Percentiles rank a stretch among this genome's conserved stretches.
phyloP scores from a whole-genome alignment of 2,888 invertebrate genomes.

The Acronicta psi region DNA sequence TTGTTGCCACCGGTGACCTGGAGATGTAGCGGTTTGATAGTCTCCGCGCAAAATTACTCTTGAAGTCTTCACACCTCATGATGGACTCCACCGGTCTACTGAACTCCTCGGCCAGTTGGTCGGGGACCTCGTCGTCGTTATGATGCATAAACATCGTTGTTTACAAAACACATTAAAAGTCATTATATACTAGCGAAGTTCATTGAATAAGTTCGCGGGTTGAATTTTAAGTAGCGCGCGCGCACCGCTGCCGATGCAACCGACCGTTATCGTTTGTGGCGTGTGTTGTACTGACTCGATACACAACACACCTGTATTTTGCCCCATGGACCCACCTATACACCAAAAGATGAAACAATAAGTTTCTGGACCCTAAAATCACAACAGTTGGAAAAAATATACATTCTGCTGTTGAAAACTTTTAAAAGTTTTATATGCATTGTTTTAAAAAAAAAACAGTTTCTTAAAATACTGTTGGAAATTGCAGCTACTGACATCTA shows the following conservation, averaged over 20 bases:
- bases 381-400: neutral
- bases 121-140: slow-evolving; percentile 59
- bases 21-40: slow-evolving; percentile 82
- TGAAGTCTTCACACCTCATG: slow-evolving; percentile 86
- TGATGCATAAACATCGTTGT: slow-evolving; percentile 73
- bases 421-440: neutral
- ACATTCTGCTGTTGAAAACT: neutral
- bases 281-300: slow-evolving; percentile 31
- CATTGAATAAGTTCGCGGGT: slow-evolving; percentile 58
- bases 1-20: slow-evolving; percentile 67
- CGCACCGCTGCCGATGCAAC: slow-evolving; percentile 53
- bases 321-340: slow-evolving; percentile 10
- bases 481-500: neutral
- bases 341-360: neutral
- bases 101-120: slow-evolving; percentile 73
- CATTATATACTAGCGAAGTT: slow-evolving; percentile 61
- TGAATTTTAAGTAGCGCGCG: slow-evolving; percentile 60
- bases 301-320: slow-evolving; percentile 42
- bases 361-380: neutral
- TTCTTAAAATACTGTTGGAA: neutral
- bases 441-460: neutral
- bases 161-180: slow-evolving; percentile 61
- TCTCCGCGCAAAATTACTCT: slow-evolving; percentile 84
- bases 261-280: slow-evolving; percentile 59
- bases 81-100: slow-evolving; percentile 83